Evolutionary conservation across 2,797 vertebrate species (phyloP).

Genomic region (Chiroxiphia lanceolata): DNA sequence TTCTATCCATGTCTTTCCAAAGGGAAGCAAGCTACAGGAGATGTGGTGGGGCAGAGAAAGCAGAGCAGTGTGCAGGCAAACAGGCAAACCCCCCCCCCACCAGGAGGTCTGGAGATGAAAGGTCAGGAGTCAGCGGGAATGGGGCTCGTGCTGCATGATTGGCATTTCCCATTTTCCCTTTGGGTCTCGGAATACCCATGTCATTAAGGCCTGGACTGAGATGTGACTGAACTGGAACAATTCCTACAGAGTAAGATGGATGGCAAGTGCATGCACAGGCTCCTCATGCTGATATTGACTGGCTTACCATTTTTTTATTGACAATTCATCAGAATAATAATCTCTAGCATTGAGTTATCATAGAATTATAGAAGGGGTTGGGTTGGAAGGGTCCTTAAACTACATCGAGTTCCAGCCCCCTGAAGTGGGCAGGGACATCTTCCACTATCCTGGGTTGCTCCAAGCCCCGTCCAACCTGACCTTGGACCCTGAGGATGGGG

Average conservation of each 20-base stretch:
- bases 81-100: too few relatives aligned
- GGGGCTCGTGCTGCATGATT: rapidly evolving
- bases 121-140: background rate
- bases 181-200: background rate
- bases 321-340: background rate
- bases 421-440: background rate
- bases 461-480: background rate
- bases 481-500: background rate
- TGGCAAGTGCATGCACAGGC: background rate
- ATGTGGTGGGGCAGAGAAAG: background rate
- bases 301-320: background rate
- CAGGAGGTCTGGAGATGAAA: background rate
- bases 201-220: background rate
- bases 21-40: background rate
- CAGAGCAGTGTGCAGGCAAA: background rate
- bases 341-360: background rate
- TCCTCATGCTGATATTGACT: background rate
- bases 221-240: background rate
- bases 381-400: background rate
- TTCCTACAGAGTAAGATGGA: background rate
- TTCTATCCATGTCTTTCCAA: background rate
- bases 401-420: background rate
- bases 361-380: background rate
- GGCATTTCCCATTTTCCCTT: background rate
- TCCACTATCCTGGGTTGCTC: background rate